A percentile compares a stretch with the other conserved stretches of the same genome.
Evolutionary conservation across 2,888 invertebrate genomes (phyloP).

Genomic region (Tinea pellionella): DNA sequence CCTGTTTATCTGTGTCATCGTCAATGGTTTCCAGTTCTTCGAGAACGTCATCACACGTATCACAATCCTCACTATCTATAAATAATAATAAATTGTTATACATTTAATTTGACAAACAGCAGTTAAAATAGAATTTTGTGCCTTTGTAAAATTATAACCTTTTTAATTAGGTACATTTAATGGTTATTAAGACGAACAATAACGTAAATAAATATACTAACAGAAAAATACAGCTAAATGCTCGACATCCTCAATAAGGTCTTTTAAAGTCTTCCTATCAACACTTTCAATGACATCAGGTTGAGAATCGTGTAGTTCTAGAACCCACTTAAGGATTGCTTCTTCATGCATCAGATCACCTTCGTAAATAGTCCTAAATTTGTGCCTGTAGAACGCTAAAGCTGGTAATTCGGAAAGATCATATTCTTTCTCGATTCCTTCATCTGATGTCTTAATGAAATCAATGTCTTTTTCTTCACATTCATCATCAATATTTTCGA

Average conservation of each 20-base stretch:
- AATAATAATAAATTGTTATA: conserved; percentile 13
- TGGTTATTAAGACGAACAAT: too few relatives aligned
- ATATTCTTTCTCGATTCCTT: conserved; percentile 88
- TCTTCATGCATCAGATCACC: conserved; percentile 94
- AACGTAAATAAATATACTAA: conserved; percentile 69
- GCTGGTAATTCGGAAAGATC: conserved; percentile 85
- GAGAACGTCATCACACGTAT: conserved; percentile 84
- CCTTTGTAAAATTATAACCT: too few relatives aligned
- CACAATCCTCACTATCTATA: conserved; percentile 85
- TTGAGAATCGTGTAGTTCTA: conserved; percentile 83
- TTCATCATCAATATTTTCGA: conserved; percentile 94
- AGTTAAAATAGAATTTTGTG: too few relatives aligned
- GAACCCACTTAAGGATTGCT: conserved; percentile 89
- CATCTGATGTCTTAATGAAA: conserved; percentile 92
- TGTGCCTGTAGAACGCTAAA: conserved; percentile 87
- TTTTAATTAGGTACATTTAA: too few relatives aligned
- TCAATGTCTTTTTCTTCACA: conserved; percentile 92
- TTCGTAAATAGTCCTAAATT: conserved; percentile 87
- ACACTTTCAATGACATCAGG: conserved; percentile 93
- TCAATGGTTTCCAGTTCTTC: conserved; percentile 92
- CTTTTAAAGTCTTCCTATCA: conserved; percentile 89
- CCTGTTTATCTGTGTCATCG: conserved; percentile 92
- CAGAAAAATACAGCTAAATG: conserved; percentile 94
- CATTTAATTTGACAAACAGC: too few relatives aligned
- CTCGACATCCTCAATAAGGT: conserved; percentile 89